Percentiles rank a stretch among this genome's conserved stretches.
Evolutionary conservation across 2,113 vertebrate species (phyloP).

Genomic region (Pogona vitticeps): DNA sequence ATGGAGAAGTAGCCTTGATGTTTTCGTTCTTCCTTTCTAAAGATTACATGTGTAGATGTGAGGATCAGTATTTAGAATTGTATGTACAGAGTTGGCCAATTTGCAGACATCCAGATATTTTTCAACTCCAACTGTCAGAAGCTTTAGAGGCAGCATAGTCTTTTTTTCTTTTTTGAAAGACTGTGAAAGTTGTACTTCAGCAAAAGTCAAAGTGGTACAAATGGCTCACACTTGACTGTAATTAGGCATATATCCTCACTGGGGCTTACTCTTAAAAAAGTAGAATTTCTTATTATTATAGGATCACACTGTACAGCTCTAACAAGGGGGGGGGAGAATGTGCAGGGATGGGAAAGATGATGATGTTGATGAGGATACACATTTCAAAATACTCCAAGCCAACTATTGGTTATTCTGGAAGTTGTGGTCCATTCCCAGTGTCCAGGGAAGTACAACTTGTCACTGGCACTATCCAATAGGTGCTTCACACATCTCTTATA

Average conservation of each 20-base stretch:
- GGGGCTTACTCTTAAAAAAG: too few relatives aligned
- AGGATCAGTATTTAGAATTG: neutral
- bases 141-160: neutral
- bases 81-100: neutral
- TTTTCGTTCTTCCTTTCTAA: neutral
- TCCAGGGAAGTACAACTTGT: neutral
- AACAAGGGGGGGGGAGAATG: too few relatives aligned
- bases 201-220: neutral
- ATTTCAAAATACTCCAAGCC: too few relatives aligned
- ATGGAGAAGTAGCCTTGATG: neutral
- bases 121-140: neutral
- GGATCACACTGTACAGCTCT: too few relatives aligned
- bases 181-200: neutral
- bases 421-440: too few relatives aligned
- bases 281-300: too few relatives aligned
- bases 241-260: neutral
- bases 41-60: neutral
- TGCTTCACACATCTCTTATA: neutral
- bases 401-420: too few relatives aligned
- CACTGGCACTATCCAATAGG: neutral
- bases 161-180: too few relatives aligned
- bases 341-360: too few relatives aligned
- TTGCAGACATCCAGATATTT: neutral
- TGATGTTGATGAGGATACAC: too few relatives aligned
- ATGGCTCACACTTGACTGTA: neutral